These are phyloP conservation scores for Oncorhynchus mykiss DNA, from an alignment of 2,113 vertebrate species.

Conservation along the genomic window DNA sequence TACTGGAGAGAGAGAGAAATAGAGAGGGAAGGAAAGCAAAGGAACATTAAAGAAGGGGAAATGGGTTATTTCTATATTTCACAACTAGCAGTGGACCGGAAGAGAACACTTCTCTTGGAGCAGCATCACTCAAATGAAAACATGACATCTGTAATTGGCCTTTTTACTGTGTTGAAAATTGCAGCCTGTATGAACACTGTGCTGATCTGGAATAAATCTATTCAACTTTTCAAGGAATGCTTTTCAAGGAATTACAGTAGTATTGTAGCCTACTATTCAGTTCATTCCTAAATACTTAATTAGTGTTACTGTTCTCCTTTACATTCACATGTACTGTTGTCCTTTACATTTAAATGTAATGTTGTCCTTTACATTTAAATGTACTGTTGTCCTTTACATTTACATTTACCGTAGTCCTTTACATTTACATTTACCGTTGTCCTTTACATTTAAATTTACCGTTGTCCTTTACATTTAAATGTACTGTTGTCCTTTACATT, in stretches of 20 bases:
- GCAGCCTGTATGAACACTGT: background rate
- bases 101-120: background rate
- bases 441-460: too few relatives aligned
- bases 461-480: too few relatives aligned
- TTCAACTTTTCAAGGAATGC: background rate
- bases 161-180: background rate
- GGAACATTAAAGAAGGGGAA: background rate
- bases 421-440: too few relatives aligned
- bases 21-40: background rate
- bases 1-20: too few relatives aligned
- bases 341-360: too few relatives aligned
- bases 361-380: too few relatives aligned
- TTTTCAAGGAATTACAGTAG: background rate
- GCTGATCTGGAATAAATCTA: background rate
- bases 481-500: too few relatives aligned
- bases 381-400: too few relatives aligned
- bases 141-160: too few relatives aligned
- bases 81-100: background rate
- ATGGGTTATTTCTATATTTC: slow-evolving; percentile 3
- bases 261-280: background rate
- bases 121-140: background rate
- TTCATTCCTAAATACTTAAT: background rate
- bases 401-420: too few relatives aligned
- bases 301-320: background rate
- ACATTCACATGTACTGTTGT: too few relatives aligned